Base-by-base conservation (phyloP, 2,888 invertebrate genomes). In the Eristalis arbustorum region DNA sequence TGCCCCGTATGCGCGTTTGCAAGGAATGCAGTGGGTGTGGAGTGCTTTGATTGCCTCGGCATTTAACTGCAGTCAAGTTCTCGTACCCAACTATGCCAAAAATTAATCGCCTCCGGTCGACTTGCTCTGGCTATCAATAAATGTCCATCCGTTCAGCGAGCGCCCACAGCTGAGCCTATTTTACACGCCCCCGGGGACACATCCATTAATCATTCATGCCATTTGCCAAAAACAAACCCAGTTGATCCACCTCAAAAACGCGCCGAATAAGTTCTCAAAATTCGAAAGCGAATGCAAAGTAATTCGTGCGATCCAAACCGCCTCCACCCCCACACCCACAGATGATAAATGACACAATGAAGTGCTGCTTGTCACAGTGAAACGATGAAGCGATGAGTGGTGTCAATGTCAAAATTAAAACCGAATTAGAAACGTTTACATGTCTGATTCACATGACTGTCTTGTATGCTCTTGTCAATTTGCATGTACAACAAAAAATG, bases 361-460 rank as follows among this genome's bases (percentile, higher is more conserved):
- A 42, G 42, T 42, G 42, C 0, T n/a, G 1, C n/a, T n/a, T 49
- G 18, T 18, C 49, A 18, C 49, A 5, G 11, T 18, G 61, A 31
- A 31, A 62, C 22, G 14, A 68, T 56, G 34, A 56, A 37, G 23
- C 49, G 37, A 59, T 59, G 59, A 59, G 37, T 67, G 49, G 37
- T 67, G 49, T 25, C 22, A 71, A 25, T 40, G n/a, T 11, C n/a
- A 57, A 74, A 66, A 49, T 25, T 18, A 40, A 59, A 59, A 40
- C 13, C 5, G 34, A 75, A 37, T 31, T 75, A 23, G 22, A 62
- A 23, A 49, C 42, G 42, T 49, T 34, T 22, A 40, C 25, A 22
- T 56, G 64, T 79, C n/a, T 79, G 66, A 31, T 63, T 11, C 22
- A 31, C 23, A 72, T 73, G 79, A 79, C 79, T 84, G 80, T 76